Percentiles rank a stretch among this genome's conserved stretches.
Evolutionary conservation across 2,888 invertebrate species (phyloP).

Genomic region (Allacma fusca): DNA sequence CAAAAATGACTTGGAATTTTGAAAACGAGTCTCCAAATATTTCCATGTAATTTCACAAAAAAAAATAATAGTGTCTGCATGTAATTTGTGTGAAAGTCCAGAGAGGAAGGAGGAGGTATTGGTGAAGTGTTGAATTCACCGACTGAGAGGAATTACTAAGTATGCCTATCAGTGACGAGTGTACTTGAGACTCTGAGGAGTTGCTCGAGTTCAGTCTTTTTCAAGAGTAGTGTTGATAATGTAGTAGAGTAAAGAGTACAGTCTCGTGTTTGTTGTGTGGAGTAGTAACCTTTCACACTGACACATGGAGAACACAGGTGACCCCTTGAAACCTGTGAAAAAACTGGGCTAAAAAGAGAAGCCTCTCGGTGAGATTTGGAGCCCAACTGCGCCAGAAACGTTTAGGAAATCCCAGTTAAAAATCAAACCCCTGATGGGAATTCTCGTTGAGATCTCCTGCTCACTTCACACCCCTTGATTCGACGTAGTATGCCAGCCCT

Average conservation of each 20-base stretch:
- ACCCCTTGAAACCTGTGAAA: slow-evolving; percentile 60
- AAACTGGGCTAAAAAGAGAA: slow-evolving; percentile 58
- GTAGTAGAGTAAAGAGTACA: background rate
- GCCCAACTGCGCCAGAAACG: slow-evolving; percentile 58
- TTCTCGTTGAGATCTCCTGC: slow-evolving; percentile 40
- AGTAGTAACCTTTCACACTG: slow-evolving; percentile 35
- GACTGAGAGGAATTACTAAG: slow-evolving; percentile 16
- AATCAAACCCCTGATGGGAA: slow-evolving; percentile 46
- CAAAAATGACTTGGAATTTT: background rate
- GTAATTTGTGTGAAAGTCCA: background rate
- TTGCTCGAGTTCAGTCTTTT: slow-evolving; percentile 33
- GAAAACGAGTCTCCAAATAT: background rate
- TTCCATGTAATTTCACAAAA: too few relatives aligned
- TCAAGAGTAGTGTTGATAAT: slow-evolving; percentile 25
- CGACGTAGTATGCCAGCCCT: slow-evolving; percentile 5
- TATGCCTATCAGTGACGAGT: slow-evolving; percentile 15
- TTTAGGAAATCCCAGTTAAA: slow-evolving; percentile 50
- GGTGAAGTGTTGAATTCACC: background rate
- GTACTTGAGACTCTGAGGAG: slow-evolving; percentile 11
- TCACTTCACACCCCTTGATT: slow-evolving; percentile 32
- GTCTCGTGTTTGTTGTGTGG: slow-evolving; percentile 12
- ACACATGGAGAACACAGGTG: slow-evolving; percentile 48
- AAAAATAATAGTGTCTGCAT: too few relatives aligned
- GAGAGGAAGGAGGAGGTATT: background rate
- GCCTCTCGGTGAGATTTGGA: slow-evolving; percentile 61